A percentile compares a stretch with the other conserved stretches of the same genome.
These are phyloP conservation scores for Branchellion lobata DNA, from an alignment of 2,888 invertebrate species.

Conservation along the genomic window DNA sequence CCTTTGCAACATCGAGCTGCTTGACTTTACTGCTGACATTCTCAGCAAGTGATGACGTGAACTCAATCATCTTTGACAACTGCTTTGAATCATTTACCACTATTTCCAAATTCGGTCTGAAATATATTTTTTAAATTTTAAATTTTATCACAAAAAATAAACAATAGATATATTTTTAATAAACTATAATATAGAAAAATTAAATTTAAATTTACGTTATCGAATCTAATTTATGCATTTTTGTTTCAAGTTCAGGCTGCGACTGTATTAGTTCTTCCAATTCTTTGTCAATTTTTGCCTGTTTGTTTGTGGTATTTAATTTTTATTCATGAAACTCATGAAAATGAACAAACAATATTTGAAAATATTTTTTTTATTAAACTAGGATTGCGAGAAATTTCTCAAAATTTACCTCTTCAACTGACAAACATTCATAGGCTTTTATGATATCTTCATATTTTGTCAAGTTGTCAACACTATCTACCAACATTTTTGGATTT, in stretches of 20 bases:
- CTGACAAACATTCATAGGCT: conserved; percentile 56
- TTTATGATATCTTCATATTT: conserved; percentile 58
- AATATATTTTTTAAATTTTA: not conserved
- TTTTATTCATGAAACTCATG: too few relatives aligned
- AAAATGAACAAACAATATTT: too few relatives aligned
- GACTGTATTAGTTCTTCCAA: conserved; percentile 73
- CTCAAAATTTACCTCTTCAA: conserved; percentile 61
- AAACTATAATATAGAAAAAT: not conserved
- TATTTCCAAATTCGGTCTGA: conserved; percentile 72
- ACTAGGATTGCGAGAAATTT: too few relatives aligned
- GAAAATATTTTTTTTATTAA: too few relatives aligned
- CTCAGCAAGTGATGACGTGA: conserved; percentile 83
- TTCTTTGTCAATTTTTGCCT: conserved; percentile 74
- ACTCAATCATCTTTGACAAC: conserved; percentile 79
- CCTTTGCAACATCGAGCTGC: conserved; percentile 85
- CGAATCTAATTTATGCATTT: conserved; percentile 77
- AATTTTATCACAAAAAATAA: not conserved
- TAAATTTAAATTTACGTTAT: conserved; percentile 66
- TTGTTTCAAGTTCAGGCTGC: conserved; percentile 76
- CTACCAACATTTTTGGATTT: conserved; percentile 40
- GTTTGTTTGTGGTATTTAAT: too few relatives aligned
- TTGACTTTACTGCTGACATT: conserved; percentile 94
- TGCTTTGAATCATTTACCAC: conserved; percentile 69
- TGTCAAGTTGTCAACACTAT: conserved; percentile 57
- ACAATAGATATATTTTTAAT: not conserved